Evolutionary conservation across 1,140 invertebrate genomes (phyloP), one percentile per base, ranked within the genome.

Genomic region (Ceratoteleas bidentatus): DNA sequence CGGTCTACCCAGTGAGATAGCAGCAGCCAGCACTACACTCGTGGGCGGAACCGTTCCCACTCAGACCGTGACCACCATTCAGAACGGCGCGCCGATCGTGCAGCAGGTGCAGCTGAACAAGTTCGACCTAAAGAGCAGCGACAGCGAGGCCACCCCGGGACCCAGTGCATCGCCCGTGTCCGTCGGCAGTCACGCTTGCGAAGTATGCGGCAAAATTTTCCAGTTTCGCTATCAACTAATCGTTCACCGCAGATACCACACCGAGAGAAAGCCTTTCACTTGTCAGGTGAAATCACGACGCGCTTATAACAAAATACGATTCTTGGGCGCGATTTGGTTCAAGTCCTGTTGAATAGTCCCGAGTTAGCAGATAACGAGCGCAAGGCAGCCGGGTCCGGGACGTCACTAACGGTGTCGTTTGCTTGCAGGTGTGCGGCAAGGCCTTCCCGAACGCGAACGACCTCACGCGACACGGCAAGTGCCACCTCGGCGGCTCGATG

Each of bases 181-280:
- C 0, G 90, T 91, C 74, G 94, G 94, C 9, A 94, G 93, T 65
- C 95, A 96, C 88, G 93, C 95, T 0, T 97, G 96, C 87, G 95
- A 96, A 88, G 93, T 96, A 61, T 97, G 96, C 85, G 95, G 95
- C 47, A 96, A 96, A 90, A 95, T 95, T 88, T 97, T 97, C 89
- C 95, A 96, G 84, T 96, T 95, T 89, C 94, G 96, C 34, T 97
- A 97, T 91, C 96, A 96, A 85, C 92, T 97, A 57, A 96, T 97
- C 84, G 96, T 96, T 10, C 96, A 96, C 88, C 94, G 96, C 82
- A 93, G 96, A 82, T 96, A 96, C 87, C 96, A 97, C 83, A 95
- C 94, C n/a, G 95, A 96, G 88, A 93, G 94, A 73, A 96, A 96
- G 88, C 96, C 95, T 61, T 96, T 96, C 84, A 96, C 95, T 56